phyloP scores from a whole-genome alignment of 2,888 invertebrate species.

The Drosophila acutilabella region DNA sequence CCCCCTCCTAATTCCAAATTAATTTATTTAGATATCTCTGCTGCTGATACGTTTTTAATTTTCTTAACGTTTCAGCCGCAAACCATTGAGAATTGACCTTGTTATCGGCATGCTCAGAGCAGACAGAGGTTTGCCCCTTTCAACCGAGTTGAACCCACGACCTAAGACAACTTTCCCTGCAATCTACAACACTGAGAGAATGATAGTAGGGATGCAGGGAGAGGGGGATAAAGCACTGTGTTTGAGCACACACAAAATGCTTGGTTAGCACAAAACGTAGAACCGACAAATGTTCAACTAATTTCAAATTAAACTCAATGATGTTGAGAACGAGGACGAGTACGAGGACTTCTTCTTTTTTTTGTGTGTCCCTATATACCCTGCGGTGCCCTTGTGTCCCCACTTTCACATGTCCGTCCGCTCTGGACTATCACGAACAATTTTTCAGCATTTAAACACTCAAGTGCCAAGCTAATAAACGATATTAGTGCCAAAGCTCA shows the following conservation, averaged over 20 bases:
- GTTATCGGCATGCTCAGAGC: constrained; percentile 17
- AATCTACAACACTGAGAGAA: constrained; percentile 12
- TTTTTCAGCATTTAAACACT: constrained; percentile 77
- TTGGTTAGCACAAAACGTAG: constrained; percentile 58
- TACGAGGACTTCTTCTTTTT: neutral
- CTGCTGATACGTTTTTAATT: constrained; percentile 21
- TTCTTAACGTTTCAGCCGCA: constrained; percentile 19
- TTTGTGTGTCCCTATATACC: no score
- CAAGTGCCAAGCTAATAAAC: constrained; percentile 76
- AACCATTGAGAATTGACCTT: constrained; percentile 32
- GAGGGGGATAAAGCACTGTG: constrained; percentile 23
- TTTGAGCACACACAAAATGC: constrained; percentile 59
- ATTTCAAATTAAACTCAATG: constrained; percentile 73
- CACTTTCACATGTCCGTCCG: constrained; percentile 33
- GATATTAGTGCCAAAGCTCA: constrained; percentile 75
- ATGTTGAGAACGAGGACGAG: constrained; percentile 34
- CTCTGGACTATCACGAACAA: constrained; percentile 69
- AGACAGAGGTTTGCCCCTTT: constrained; percentile 20
- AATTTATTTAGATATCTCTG: constrained; percentile 8
- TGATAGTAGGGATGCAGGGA: neutral
- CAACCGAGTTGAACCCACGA: constrained; percentile 39
- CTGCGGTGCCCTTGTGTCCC: neutral
- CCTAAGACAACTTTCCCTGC: constrained; percentile 38
- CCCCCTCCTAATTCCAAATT: no score
- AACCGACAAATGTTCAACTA: constrained; percentile 70